Conservation (phyloP, 1,140 invertebrate species). For the Lepidurus apus region DNA sequence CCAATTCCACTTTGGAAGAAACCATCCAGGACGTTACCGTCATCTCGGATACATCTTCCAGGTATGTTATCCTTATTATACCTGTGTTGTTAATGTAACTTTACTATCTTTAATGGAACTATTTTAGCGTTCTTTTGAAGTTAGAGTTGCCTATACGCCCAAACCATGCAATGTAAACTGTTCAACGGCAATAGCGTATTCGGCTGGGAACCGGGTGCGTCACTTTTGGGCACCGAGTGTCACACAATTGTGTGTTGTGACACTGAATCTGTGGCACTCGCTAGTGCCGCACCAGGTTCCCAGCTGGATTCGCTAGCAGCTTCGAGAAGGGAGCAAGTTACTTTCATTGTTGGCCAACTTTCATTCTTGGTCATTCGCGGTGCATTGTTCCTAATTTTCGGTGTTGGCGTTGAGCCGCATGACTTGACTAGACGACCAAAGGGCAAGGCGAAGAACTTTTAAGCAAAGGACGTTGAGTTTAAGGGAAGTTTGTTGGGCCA, state of each 20-base stretch:
- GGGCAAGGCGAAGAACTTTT: background rate
- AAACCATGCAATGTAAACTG: no score
- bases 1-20: slow-evolving; percentile 31
- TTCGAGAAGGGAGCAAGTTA: no score
- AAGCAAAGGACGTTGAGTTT: background rate
- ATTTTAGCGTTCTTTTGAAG: no score
- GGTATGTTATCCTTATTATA: slow-evolving; percentile 6
- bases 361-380: background rate
- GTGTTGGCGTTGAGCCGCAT: background rate
- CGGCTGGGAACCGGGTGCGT: no score
- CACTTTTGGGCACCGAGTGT: no score
- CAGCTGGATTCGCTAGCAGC: no score
- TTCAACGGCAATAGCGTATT: no score
- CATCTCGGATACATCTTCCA: slow-evolving; percentile 26
- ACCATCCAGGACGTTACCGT: slow-evolving; percentile 34
- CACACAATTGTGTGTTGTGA: no score
- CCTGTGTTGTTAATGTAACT: background rate
- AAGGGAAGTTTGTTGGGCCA: background rate
- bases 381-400: background rate
- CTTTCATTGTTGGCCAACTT: background rate
- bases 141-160: no score
- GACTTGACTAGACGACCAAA: background rate
- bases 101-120: no score
- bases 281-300: no score
- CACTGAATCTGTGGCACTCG: no score